These are phyloP conservation scores for Thyatira batis DNA, from an alignment of 2,888 invertebrate species.

Conservation along the genomic window DNA sequence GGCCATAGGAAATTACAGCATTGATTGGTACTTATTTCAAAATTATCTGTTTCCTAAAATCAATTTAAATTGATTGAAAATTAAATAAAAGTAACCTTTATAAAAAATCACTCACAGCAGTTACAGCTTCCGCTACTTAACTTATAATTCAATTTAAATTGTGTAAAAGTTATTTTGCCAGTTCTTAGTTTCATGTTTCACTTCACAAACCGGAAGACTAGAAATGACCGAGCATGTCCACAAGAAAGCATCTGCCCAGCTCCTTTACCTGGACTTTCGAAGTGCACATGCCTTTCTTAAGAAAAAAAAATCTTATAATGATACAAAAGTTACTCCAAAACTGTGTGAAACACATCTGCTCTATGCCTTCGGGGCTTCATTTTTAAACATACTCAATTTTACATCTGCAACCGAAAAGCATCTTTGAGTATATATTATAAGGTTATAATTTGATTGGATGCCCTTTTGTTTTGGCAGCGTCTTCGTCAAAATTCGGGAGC, in stretches of 20 bases:
- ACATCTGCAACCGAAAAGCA: constrained; percentile 21
- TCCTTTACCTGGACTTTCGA: constrained; percentile 63
- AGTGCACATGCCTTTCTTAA: constrained; percentile 68
- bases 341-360: constrained; percentile 77
- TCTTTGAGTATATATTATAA: constrained; percentile 7
- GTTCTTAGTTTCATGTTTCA: constrained; percentile 17
- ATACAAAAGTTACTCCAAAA: constrained; percentile 71
- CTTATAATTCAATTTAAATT: constrained; percentile 18
- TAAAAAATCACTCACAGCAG: not conserved
- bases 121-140: constrained; percentile 7
- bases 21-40: too few relatives aligned
- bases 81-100: not conserved
- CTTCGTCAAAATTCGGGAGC: constrained; percentile 55
- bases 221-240: constrained; percentile 43
- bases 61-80: not conserved
- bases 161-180: constrained; percentile 16
- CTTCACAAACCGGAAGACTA: constrained; percentile 37
- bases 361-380: constrained; percentile 32
- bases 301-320: constrained; percentile 70
- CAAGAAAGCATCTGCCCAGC: constrained; percentile 61
- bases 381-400: constrained; percentile 15
- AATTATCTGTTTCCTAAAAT: not conserved
- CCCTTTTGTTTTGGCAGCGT: constrained; percentile 43
- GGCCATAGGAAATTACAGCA: not conserved
- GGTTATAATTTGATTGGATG: constrained; percentile 17